Base-by-base conservation (phyloP, 2,113 vertebrate genomes). In the Grammomys dolichurus region DNA sequence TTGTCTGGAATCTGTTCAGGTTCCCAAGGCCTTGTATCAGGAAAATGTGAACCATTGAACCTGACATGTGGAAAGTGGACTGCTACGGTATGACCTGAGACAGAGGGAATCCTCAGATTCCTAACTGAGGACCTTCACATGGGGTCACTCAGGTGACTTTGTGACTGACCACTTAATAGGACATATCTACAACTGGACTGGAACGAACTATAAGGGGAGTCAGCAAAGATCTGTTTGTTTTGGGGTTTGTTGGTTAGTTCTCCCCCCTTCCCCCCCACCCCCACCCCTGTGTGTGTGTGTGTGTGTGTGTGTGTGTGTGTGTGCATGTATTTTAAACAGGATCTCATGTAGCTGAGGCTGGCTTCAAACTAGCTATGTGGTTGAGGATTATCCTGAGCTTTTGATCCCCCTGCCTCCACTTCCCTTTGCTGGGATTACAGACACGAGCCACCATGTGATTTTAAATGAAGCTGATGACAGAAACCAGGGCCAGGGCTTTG, bases 21-120 rank as follows among this genome's bases (percentile, higher is more conserved):
- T 91, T 95, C 96, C 87, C 95, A 97, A 95, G 94, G 78, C 88
- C 77, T 36, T 84, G 51, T 87, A 91, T 96, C 94, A 95, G 93
- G 87, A 95, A 97, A 96, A 97, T 19, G 3, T 75, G 54, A 93
- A 95, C 36, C 12, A 36, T 88, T 96, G 82, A 96, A 85, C 87
- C 95, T 94, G 84, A 95, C 92, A 94, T 58, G 46, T 91, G 85
- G 94, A 70, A 87, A 75, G 7, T 81, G 67, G 70, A 80, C 93
- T 81, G 58, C 56, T 95, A 65, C 69, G 63, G 26, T 16, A 5
- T 82, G 81, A 94, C 70, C 60, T 43, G 58, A 96, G 31, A 67
- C 56, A 93, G 63, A 90, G 87, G 19, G 48, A 80, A 94, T 43
- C 46, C 1, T 84, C 20, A 69, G 56, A 75, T 54, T 94, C 58